Evolutionary conservation across 2,113 vertebrate species (phyloP).

Genomic region (Procavia capensis): DNA sequence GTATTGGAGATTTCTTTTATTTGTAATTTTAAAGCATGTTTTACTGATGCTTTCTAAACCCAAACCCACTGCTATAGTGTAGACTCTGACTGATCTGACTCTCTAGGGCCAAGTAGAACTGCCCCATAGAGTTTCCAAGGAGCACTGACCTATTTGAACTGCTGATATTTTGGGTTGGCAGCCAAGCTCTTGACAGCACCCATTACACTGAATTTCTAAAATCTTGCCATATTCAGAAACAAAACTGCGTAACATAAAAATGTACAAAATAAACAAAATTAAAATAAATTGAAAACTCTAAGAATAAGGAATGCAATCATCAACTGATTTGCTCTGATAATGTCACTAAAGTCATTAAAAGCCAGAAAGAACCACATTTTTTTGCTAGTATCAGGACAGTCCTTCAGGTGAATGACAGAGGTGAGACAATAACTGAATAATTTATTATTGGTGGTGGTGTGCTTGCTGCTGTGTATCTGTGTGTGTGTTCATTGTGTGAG

Average conservation of each 20-base stretch:
- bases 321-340: not conserved
- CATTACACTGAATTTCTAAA: not conserved
- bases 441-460: not conserved
- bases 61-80: too few species aligned
- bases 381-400: constrained; percentile 74
- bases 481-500: constrained; percentile 44
- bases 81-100: too few species aligned
- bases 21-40: not conserved
- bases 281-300: not conserved
- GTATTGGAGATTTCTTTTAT: not conserved
- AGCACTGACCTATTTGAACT: too few species aligned
- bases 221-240: not conserved
- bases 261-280: not conserved
- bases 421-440: constrained; percentile 19
- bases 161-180: too few species aligned
- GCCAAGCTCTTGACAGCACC: too few species aligned
- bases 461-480: constrained; percentile 43
- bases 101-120: too few species aligned
- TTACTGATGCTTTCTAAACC: not conserved
- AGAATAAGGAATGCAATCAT: not conserved
- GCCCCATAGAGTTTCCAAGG: too few species aligned
- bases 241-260: not conserved
- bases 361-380: not conserved
- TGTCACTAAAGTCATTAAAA: not conserved
- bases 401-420: constrained; percentile 53